These are phyloP conservation scores for Habrosyne pyritoides DNA, from an alignment of 2,888 invertebrate genomes.

Conservation along the genomic window DNA sequence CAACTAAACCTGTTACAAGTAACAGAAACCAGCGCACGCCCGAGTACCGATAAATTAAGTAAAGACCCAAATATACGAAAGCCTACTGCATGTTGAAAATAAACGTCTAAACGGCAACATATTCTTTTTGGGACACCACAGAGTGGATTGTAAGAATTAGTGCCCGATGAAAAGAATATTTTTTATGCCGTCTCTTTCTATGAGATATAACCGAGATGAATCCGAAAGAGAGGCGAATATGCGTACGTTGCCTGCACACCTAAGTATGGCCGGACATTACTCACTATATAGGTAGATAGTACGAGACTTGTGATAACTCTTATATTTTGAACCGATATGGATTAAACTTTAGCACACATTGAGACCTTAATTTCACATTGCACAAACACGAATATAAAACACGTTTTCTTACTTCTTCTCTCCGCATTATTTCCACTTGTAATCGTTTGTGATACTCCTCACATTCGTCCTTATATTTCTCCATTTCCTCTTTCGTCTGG, in stretches of 20 bases:
- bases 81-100: slow-evolving; percentile 35
- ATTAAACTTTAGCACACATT: slow-evolving; percentile 56
- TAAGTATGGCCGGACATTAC: slow-evolving; percentile 84
- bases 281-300: slow-evolving; percentile 82
- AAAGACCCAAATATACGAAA: slow-evolving; percentile 40
- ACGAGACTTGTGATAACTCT: slow-evolving; percentile 71
- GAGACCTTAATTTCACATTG: slow-evolving; percentile 50
- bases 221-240: slow-evolving; percentile 78
- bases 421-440: slow-evolving; percentile 97
- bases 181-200: slow-evolving; percentile 68
- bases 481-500: slow-evolving; percentile 99
- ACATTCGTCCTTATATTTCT: slow-evolving; percentile 98
- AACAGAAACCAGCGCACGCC: slow-evolving; percentile 61
- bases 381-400: slow-evolving; percentile 67
- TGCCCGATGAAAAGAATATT: slow-evolving; percentile 61
- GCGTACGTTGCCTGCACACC: slow-evolving; percentile 83
- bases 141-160: slow-evolving; percentile 55
- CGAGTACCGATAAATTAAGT: slow-evolving; percentile 51
- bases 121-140: slow-evolving; percentile 55
- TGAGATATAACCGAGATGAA: slow-evolving; percentile 53
- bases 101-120: slow-evolving; percentile 35
- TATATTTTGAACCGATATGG: slow-evolving; percentile 49
- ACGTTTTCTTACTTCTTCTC: slow-evolving; percentile 96
- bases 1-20: slow-evolving; percentile 80
- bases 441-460: slow-evolving; percentile 97